phyloP scores from a whole-genome alignment of 37 sponge, comb jelly and placozoan genomes.

The Aplysina aerophoba region DNA sequence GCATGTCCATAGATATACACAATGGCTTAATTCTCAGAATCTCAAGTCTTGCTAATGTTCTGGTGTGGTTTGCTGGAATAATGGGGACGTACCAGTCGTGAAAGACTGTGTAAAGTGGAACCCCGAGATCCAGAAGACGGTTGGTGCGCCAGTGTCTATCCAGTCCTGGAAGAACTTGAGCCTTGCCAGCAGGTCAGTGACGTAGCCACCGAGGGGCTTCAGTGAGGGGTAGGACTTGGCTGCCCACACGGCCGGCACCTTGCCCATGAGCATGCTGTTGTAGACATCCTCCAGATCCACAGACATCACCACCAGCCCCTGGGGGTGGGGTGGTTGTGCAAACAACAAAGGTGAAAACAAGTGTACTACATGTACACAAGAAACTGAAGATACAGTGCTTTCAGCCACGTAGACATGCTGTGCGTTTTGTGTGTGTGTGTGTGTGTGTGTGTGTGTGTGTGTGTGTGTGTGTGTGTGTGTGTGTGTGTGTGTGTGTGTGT shows the following conservation, averaged over 20 bases:
- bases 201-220: constrained; percentile 96
- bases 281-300: constrained; percentile 93
- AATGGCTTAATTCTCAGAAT: neutral
- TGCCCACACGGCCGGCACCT: constrained; percentile 98
- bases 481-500: too few species aligned
- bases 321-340: neutral
- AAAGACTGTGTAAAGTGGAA: constrained; percentile 99
- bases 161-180: constrained; percentile 96
- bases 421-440: neutral
- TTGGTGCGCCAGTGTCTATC: constrained; percentile 84
- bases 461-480: neutral
- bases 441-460: neutral
- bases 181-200: constrained; percentile 93
- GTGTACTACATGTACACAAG: neutral
- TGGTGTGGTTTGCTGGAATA: neutral
- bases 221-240: constrained; percentile 98
- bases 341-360: neutral
- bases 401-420: neutral
- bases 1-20: neutral
- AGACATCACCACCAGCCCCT: constrained; percentile 98
- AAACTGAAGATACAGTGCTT: neutral
- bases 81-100: constrained; percentile 71
- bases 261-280: constrained; percentile 93
- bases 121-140: constrained; percentile 98
- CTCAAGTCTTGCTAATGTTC: neutral